Conservation (phyloP, 2,113 vertebrate species). For the Poecilia latipinna region DNA sequence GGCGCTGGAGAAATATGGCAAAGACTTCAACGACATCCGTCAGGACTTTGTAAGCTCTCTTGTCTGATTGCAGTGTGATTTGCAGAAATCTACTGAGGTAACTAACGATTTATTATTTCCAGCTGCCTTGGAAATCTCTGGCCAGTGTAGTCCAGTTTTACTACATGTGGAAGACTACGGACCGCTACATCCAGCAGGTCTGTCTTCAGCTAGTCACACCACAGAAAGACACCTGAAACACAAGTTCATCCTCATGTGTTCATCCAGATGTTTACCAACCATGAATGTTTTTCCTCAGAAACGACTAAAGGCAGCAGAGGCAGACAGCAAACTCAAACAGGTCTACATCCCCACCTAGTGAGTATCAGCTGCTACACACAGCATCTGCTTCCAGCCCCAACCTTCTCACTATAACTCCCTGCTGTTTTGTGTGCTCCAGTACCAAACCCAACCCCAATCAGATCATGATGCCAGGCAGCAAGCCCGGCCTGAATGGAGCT, state of each 20-base stretch:
- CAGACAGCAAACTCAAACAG: constrained; percentile 93
- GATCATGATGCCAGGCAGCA: constrained; percentile 90
- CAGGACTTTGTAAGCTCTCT: constrained; percentile 89
- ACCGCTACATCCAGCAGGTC: constrained; percentile 95
- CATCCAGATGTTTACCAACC: neutral
- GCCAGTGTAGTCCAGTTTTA: constrained; percentile 96
- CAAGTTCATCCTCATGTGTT: too few species aligned
- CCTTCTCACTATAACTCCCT: neutral
- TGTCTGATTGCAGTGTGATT: neutral
- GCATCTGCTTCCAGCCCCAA: neutral
- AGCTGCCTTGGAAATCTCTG: constrained; percentile 95
- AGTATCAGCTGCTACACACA: constrained; percentile 66
- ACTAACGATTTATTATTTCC: neutral
- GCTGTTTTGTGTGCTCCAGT: constrained; percentile 60
- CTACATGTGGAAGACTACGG: constrained; percentile 98
- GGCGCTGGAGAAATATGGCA: constrained; percentile 92
- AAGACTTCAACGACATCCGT: constrained; percentile 93
- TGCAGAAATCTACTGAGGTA: neutral
- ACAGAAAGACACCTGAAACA: neutral
- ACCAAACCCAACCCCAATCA: constrained; percentile 96
- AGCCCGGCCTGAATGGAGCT: constrained; percentile 91
- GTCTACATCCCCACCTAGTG: constrained; percentile 96
- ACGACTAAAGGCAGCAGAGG: constrained; percentile 92
- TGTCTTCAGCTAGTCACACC: rapidly evolving
- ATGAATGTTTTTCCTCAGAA: constrained; percentile 74